Evolutionary conservation across 2,888 invertebrate genomes (phyloP), one percentile per base, ranked within the genome.

Genomic region (Philereme vetulata): DNA sequence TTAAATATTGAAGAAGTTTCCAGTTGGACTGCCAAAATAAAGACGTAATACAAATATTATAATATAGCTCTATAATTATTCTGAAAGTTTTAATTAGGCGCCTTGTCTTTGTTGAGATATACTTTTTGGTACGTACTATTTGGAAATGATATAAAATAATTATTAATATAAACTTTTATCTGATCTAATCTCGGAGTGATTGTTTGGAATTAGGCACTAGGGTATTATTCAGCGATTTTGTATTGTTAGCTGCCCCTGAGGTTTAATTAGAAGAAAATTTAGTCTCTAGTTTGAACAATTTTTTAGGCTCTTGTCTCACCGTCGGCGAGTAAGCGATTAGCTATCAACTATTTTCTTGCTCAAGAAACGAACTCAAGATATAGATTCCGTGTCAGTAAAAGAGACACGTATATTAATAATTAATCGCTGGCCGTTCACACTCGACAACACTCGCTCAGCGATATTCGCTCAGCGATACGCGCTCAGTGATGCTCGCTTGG

Each of bases 1-100:
- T 55, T 10, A 49, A 62, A 53, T 56, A 51, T 58, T 42, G n/a
- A 40, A 43, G 32, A 21, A 51, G 47, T 55, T 50, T 44, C 32
- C 21, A 49, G 42, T 36, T 48, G 42, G 50, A 46, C 46, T 56
- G 49, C 46, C 48, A 55, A 52, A 53, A 51, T 35, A 56, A 56
- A 54, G 46, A 54, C 9, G 44, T 11, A 44, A 61, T 51, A 57
- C 43, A 45, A 55, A 52, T 51, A 57, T 50, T 42, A 5, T 52
- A 52, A 58, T 49, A 68, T 74, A 75, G 67, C 71, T 72, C 60
- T 56, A 64, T 65, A 68, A 72, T 72, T 70, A 72, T 75, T 71
- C 60, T 62, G 50, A 66, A 78, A 76, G 70, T 80, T 79, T 72
- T 79, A 75, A 78, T 78, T 72, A 72, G 67, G 56, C 62, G 66